Evolutionary conservation across 37 sponge, comb jelly and placozoan genomes (phyloP).

Genomic region (Ephydatia muelleri): DNA sequence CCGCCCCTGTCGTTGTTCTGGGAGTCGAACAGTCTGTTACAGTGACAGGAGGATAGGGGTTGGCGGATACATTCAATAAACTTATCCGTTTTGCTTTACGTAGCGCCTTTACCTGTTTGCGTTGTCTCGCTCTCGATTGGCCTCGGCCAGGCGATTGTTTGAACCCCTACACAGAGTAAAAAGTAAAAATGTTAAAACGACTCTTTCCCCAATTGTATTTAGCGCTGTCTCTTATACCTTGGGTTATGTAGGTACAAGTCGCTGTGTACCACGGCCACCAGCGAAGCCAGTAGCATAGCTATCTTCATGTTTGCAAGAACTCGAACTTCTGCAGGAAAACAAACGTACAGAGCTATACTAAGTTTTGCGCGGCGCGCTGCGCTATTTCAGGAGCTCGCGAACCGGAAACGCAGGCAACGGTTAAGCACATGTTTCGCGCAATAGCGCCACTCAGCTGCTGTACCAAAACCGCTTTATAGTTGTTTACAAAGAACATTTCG

Average conservation of each 20-base stretch:
- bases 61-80: neutral
- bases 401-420: too few species aligned
- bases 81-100: neutral
- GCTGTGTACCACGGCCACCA: conserved; percentile 44
- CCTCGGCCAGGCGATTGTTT: conserved; percentile 97
- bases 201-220: neutral
- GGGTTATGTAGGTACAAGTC: conserved; percentile 96
- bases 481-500: too few species aligned
- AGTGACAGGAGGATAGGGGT: neutral
- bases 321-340: neutral
- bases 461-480: too few species aligned
- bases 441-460: too few species aligned
- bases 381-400: too few species aligned
- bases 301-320: conserved; percentile 4
- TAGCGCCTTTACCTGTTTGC: conserved; percentile 75
- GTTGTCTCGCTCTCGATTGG: conserved; percentile 85
- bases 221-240: conserved; percentile 34
- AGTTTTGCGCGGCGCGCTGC: too few species aligned
- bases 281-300: conserved; percentile 35
- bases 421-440: too few species aligned
- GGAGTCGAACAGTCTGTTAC: conserved; percentile 88
- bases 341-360: too few species aligned
- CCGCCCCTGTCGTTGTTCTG: conserved; percentile 99
- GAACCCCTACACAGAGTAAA: conserved; percentile 64
- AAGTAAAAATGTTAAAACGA: neutral